phyloP scores from a whole-genome alignment of 2,888 invertebrate genomes.

The Dynastes maya region DNA sequence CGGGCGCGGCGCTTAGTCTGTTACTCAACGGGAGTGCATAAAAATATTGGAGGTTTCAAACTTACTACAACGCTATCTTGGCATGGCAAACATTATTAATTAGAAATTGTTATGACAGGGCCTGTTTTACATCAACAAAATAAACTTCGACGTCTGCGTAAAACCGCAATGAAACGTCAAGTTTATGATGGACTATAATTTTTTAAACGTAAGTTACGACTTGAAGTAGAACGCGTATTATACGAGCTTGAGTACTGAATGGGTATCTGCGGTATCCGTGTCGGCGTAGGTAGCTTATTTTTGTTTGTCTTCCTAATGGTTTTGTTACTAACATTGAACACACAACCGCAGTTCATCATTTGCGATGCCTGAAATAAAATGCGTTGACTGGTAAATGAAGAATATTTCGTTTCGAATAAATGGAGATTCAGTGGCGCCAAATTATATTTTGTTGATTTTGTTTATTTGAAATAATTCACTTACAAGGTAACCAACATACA shows the following conservation, averaged over 20 bases:
- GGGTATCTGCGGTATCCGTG: not conserved
- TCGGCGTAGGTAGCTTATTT: not conserved
- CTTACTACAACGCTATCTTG: conserved; percentile 27
- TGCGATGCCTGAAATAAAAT: too few relatives aligned
- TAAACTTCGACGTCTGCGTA: conserved; percentile 41
- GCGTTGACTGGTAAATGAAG: too few relatives aligned
- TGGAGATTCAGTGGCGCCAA: too few relatives aligned
- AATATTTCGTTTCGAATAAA: too few relatives aligned
- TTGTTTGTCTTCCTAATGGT: not conserved
- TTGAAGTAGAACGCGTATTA: conserved; percentile 11
- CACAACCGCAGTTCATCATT: not conserved
- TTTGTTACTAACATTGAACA: conserved; percentile 1
- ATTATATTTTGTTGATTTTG: too few relatives aligned
- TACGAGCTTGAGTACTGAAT: not conserved
- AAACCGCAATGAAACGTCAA: conserved; percentile 38
- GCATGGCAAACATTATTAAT: conserved; percentile 44
- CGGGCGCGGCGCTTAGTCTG: not conserved
- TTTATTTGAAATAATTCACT: too few relatives aligned
- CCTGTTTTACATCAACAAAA: conserved; percentile 37
- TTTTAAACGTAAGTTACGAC: conserved; percentile 16
- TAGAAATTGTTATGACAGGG: conserved; percentile 43
- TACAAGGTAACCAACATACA: too few relatives aligned
- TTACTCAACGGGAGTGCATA: conserved; percentile 26
- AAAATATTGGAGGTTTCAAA: conserved; percentile 37
- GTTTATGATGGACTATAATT: conserved; percentile 44